Percentiles rank a stretch among this genome's conserved stretches.
These are phyloP conservation scores for Centropus bengalensis DNA, from an alignment of 2,113 vertebrate genomes.

Conservation along the genomic window DNA sequence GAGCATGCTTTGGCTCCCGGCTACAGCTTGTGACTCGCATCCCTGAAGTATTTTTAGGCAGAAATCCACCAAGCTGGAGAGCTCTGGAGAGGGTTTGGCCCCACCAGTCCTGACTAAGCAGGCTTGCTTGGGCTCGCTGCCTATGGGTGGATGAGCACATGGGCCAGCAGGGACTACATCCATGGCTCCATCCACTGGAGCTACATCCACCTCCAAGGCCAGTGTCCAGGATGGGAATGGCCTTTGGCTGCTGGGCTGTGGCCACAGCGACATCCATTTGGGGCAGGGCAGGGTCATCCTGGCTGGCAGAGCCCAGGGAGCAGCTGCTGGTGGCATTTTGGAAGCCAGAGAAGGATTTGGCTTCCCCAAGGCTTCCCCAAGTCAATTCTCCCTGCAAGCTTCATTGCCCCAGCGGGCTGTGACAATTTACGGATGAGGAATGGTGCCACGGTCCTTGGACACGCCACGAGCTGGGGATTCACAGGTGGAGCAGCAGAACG, in stretches of 20 bases:
- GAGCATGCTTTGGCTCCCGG: not conserved
- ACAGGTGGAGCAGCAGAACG: not conserved
- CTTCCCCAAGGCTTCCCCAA: not conserved
- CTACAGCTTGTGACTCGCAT: not conserved
- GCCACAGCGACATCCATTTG: not conserved
- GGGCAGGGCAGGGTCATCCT: not conserved
- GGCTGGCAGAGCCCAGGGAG: not conserved
- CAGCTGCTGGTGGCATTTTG: not conserved
- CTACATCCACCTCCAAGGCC: not conserved
- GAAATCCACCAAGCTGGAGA: slow-evolving; percentile 7
- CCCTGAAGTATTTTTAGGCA: slow-evolving; percentile 3
- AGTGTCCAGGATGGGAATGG: not conserved
- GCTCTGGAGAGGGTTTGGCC: slow-evolving; percentile 18
- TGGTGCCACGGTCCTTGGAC: not conserved
- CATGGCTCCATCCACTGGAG: too few relatives aligned
- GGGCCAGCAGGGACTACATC: not conserved
- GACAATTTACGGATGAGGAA: not conserved
- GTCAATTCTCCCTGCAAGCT: not conserved
- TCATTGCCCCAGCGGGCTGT: fast-evolving
- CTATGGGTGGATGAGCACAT: not conserved
- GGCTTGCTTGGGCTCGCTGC: not conserved
- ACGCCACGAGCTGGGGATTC: not conserved
- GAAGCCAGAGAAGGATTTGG: not conserved
- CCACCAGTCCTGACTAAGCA: slow-evolving; percentile 31
- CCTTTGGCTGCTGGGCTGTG: not conserved